phyloP scores from a whole-genome alignment of 2,888 invertebrate species.

The Perdita meconis region DNA sequence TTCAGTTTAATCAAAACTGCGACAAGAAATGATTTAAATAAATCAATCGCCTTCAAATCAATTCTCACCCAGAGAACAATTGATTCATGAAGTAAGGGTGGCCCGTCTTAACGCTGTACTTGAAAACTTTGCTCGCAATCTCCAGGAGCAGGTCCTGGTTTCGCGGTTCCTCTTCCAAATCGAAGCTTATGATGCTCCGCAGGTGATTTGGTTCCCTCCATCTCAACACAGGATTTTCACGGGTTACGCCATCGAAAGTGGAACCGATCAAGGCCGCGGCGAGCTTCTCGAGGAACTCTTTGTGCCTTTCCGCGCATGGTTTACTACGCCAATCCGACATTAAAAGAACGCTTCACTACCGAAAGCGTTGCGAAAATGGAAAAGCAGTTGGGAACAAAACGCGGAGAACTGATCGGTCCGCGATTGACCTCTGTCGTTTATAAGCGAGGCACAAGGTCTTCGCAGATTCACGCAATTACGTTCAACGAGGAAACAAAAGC shows the following conservation, averaged over 20 bases:
- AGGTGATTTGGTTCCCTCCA: constrained; percentile 85
- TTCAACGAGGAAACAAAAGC: constrained; percentile 65
- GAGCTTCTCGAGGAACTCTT: constrained; percentile 82
- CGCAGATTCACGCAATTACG: constrained; percentile 58
- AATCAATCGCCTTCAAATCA: background rate
- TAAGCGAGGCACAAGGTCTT: constrained; percentile 62
- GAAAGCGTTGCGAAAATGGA: constrained; percentile 15
- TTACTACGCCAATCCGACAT: constrained; percentile 67
- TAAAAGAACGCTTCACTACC: constrained; percentile 21
- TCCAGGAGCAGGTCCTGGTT: constrained; percentile 84
- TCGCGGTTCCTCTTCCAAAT: constrained; percentile 81
- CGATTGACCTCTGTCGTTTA: constrained; percentile 51
- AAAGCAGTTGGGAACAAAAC: constrained; percentile 4
- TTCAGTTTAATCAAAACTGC: too few species aligned
- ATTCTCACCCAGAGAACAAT: constrained; percentile 85
- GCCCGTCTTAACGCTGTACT: constrained; percentile 86
- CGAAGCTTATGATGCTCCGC: constrained; percentile 82
- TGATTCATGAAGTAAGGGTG: constrained; percentile 87
- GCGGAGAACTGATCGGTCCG: constrained; percentile 41
- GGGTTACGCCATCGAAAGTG: constrained; percentile 82
- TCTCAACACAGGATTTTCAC: constrained; percentile 84
- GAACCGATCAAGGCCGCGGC: constrained; percentile 83
- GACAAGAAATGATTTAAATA: too few species aligned
- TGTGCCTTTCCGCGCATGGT: constrained; percentile 82
- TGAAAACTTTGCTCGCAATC: constrained; percentile 84